Evolutionary conservation across 2,888 invertebrate species (phyloP).

Genomic region (Harpalus rubripes): DNA sequence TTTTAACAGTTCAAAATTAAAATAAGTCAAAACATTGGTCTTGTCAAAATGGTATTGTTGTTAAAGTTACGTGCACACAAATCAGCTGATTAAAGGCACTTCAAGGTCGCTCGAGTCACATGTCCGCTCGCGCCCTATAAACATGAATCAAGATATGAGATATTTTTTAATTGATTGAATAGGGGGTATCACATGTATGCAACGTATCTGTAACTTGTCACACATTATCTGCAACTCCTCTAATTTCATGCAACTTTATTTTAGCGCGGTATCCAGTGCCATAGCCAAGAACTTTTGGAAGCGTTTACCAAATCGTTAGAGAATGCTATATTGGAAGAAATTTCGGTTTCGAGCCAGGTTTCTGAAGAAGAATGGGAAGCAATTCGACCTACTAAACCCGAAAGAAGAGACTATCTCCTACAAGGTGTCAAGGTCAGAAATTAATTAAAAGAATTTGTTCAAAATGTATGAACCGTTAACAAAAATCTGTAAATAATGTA

Average conservation of each 20-base stretch:
- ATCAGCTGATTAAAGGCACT: too few species aligned
- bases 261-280: slow-evolving; percentile 85
- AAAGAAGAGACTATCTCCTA: slow-evolving; percentile 83
- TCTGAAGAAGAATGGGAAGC: slow-evolving; percentile 93
- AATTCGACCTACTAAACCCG: slow-evolving; percentile 84
- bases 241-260: slow-evolving; percentile 1
- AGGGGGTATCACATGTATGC: too few species aligned
- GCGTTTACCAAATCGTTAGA: slow-evolving; percentile 86
- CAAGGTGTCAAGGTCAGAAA: slow-evolving; percentile 83
- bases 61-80: too few species aligned
- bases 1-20: too few species aligned
- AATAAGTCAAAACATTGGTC: too few species aligned
- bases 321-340: slow-evolving; percentile 84
- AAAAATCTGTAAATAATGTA: not conserved
- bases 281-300: slow-evolving; percentile 83
- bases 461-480: not conserved
- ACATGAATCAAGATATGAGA: too few species aligned
- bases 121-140: too few species aligned
- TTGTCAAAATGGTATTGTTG: too few species aligned
- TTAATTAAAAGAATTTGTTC: not conserved
- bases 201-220: too few species aligned
- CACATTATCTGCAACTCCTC: too few species aligned
- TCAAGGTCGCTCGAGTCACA: too few species aligned
- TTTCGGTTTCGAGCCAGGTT: slow-evolving; percentile 85
- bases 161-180: too few species aligned